Conservation (phyloP, 2,888 invertebrate genomes). For the Temnothorax ravouxi region DNA sequence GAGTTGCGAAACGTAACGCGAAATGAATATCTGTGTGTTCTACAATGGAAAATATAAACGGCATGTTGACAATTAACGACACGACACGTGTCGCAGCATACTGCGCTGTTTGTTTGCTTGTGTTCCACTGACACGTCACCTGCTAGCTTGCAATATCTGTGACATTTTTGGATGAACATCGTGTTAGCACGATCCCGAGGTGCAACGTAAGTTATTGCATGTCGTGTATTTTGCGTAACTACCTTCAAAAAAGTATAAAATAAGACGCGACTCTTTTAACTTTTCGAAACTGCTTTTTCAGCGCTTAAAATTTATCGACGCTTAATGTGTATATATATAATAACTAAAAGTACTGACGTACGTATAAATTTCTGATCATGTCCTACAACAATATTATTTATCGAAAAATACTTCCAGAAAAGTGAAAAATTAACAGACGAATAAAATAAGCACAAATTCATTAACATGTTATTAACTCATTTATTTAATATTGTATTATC, state of each 20-base stretch:
- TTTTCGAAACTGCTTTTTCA: background rate
- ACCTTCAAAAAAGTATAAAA: background rate
- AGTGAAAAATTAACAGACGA: background rate
- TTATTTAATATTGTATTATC: slow-evolving; percentile 6
- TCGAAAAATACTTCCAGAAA: background rate
- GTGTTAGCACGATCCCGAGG: slow-evolving; percentile 39
- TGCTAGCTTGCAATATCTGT: slow-evolving; percentile 50
- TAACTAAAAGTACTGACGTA: background rate
- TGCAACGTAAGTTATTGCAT: slow-evolving; percentile 45
- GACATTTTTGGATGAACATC: slow-evolving; percentile 51
- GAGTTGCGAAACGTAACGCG: slow-evolving; percentile 36
- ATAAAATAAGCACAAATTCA: background rate
- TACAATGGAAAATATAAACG: slow-evolving; percentile 54
- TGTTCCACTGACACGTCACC: slow-evolving; percentile 39
- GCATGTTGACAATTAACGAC: slow-evolving; percentile 57
- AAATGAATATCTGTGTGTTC: slow-evolving; percentile 47
- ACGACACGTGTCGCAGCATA: slow-evolving; percentile 54
- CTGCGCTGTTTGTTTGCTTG: slow-evolving; percentile 26
- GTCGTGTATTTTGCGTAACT: slow-evolving; percentile 8
- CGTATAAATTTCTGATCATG: background rate
- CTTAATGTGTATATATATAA: background rate
- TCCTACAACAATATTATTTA: background rate
- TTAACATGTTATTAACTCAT: background rate
- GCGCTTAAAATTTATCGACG: background rate
- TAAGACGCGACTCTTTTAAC: background rate